Base-by-base conservation (phyloP, 2,113 vertebrate species). In the Chroicocephalus ridibundus region DNA sequence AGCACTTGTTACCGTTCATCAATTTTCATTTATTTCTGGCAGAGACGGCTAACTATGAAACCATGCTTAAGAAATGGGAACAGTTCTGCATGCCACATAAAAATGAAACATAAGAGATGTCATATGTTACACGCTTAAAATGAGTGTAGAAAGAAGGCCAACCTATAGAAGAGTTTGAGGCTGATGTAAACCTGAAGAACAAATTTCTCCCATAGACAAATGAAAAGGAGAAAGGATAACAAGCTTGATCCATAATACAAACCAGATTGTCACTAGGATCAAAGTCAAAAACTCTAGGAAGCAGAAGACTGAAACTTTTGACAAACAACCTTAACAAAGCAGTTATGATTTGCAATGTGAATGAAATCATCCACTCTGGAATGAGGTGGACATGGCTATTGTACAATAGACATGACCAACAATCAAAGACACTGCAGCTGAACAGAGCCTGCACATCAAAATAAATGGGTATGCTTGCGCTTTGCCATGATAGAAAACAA, bases 11-110 rank as follows among this genome's bases (percentile, higher is more conserved):
- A 19, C 26, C 26, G 6, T 51, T 90, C 82, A 82, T 85, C 36
- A 85, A 51, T 92, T 88, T 85, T 93, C 34, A 46, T 85, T 92
- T 95, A 20, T 61, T 91, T 76, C 91, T 87, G 84, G 75, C 82
- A 85, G 25, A 92, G 36, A 60, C 85, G 34, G 6, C 40, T 86
- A 77, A 51, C 68, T 40, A 49, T 40, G 62, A 85, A 90, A 74
- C 36, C 3, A 3, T 58, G 13, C 7, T 74, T 74, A 46, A 92
- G 77, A 91, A 85, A 88, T 32, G 13, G 9, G 22, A 91, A 62
- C 32, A 64, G 40, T 72, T 46, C 52, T 68, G 36, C 62, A 79
- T 49, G 26, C 6, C 27, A 51, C 26, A n/a, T 58, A 38, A 82
- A 93, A 95, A 69, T 26, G 52, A 88, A 94, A 69, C 16, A 49